A percentile compares a stretch with the other conserved stretches of the same genome.
Conservation (phyloP, 2,797 vertebrate genomes). For the Chrosomus eos region DNA sequence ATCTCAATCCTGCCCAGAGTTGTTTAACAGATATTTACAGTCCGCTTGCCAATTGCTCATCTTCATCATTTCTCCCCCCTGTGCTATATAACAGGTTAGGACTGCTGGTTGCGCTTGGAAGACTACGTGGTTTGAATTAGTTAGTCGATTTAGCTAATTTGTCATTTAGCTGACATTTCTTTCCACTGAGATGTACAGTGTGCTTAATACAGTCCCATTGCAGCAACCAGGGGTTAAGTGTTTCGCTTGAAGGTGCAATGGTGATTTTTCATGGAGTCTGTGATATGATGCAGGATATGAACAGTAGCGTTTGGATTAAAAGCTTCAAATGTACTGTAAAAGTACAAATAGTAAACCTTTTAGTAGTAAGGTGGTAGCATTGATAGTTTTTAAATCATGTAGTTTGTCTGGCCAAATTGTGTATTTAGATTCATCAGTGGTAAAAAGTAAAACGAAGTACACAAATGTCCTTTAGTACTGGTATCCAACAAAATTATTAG, state of each 20-base stretch:
- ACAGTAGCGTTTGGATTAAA: background rate
- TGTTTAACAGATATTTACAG: conserved; percentile 32
- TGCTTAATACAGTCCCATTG: conserved; percentile 1
- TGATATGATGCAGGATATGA: conserved; percentile 1
- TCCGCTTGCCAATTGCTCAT: conserved; percentile 23
- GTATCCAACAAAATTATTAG: background rate
- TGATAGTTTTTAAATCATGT: background rate
- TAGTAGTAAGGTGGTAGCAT: background rate
- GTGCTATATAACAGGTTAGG: background rate
- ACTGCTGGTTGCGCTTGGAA: conserved; percentile 3
- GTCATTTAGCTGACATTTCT: conserved; percentile 23
- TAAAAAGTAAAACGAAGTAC: background rate
- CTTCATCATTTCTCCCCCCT: background rate
- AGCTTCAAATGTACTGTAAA: background rate
- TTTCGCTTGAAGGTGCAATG: conserved; percentile 6
- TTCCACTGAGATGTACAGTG: conserved; percentile 4
- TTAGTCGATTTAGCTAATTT: conserved; percentile 27
- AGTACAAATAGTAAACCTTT: background rate
- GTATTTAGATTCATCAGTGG: background rate
- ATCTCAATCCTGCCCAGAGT: conserved; percentile 35
- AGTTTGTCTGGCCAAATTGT: background rate
- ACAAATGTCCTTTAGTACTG: background rate
- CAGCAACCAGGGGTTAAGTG: conserved; percentile 37
- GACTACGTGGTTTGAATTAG: background rate
- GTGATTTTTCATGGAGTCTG: conserved; percentile 5